Percentiles rank a stretch among this genome's conserved stretches.
phyloP scores from a whole-genome alignment of 92 coral and sea anemone species.

The Chrysogorgia sp. region DNA sequence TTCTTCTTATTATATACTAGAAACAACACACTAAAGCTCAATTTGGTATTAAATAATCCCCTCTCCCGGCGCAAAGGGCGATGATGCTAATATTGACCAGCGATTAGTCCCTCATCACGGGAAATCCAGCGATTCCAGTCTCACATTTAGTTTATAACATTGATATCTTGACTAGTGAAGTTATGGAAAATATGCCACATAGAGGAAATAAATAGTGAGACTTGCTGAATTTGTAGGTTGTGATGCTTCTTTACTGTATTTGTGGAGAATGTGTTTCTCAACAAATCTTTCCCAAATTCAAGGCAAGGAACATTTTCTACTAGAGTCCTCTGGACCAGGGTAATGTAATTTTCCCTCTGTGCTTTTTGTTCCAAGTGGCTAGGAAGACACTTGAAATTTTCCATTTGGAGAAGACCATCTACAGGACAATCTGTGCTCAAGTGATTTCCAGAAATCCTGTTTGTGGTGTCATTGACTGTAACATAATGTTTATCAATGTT shows the following conservation, averaged over 20 bases:
- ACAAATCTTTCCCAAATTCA: slow-evolving; percentile 24
- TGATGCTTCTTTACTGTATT: slow-evolving; percentile 44
- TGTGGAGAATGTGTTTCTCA: slow-evolving; percentile 52
- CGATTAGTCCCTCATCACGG: no score
- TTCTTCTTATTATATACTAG: neutral
- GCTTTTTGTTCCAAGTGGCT: slow-evolving; percentile 7
- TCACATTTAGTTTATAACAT: no score
- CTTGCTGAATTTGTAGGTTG: slow-evolving; percentile 48
- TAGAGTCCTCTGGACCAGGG: no score
- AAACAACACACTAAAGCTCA: neutral
- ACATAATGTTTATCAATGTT: no score
- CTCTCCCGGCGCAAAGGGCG: neutral
- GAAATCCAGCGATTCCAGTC: no score
- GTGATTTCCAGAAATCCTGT: slow-evolving; percentile 63
- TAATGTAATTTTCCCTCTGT: slow-evolving; percentile 56
- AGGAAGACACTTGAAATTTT: slow-evolving; percentile 64
- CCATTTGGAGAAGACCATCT: slow-evolving; percentile 59
- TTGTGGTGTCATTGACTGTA: slow-evolving; percentile 57
- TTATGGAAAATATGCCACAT: no score
- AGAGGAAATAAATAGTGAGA: neutral
- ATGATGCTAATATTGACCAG: neutral
- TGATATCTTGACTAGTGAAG: no score
- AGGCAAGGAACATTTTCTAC: slow-evolving; percentile 49
- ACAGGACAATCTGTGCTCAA: slow-evolving; percentile 46
- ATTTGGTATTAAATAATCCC: neutral